These are phyloP conservation scores for Coptotermes formosanus DNA, from an alignment of 1,140 invertebrate genomes.

Conservation along the genomic window DNA sequence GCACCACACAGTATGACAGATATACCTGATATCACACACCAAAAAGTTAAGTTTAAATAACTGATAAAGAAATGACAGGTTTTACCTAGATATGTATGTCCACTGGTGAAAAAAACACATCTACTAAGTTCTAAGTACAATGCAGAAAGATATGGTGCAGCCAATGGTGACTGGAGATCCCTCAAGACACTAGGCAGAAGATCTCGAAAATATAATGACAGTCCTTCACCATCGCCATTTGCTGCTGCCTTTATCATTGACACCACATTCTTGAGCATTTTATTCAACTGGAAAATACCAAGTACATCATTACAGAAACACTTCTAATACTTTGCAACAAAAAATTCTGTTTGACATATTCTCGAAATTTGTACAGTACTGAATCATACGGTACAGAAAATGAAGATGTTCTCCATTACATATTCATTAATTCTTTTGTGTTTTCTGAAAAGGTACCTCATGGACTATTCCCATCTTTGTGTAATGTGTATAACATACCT, in stretches of 20 bases:
- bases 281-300: conserved; percentile 55
- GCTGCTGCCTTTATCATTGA: conserved; percentile 62
- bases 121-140: conserved; percentile 59
- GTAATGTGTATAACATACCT: no score
- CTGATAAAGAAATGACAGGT: no score
- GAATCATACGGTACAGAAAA: no score
- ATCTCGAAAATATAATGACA: conserved; percentile 63
- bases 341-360: no score
- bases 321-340: not conserved
- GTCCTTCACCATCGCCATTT: conserved; percentile 58
- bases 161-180: conserved; percentile 66
- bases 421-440: no score
- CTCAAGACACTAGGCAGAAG: conserved; percentile 61
- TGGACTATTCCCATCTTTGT: no score
- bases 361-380: no score
- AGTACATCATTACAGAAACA: not conserved
- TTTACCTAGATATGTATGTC: conserved; percentile 38
- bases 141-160: conserved; percentile 61
- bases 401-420: no score
- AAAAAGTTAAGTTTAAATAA: no score
- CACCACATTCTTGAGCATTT: conserved; percentile 59
- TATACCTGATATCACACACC: no score
- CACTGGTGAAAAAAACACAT: conserved; percentile 47
- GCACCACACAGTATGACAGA: no score
- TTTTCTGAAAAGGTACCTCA: no score